Percentiles rank a stretch among this genome's conserved stretches.
Conservation (phyloP, 2,797 vertebrate species). For the Denticeps clupeoides region DNA sequence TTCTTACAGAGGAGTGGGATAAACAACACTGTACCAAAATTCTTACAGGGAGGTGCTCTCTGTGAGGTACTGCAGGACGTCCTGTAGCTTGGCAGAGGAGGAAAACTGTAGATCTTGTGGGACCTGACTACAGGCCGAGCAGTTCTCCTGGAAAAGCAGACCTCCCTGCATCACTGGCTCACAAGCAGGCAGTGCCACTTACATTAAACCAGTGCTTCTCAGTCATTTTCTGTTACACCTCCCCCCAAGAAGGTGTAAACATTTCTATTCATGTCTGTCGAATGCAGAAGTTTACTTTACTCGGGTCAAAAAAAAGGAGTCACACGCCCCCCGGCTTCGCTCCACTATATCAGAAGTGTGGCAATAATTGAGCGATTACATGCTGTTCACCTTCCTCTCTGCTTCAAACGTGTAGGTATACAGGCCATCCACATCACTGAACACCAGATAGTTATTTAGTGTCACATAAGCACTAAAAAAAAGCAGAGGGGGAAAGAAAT, state of each 20-base stretch:
- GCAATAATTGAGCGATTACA: not conserved
- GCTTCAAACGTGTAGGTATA: constrained; percentile 95
- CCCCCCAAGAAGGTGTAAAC: too few relatives aligned
- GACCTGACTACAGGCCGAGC: constrained; percentile 88
- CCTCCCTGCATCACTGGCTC: too few relatives aligned
- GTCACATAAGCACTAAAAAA: constrained; percentile 86
- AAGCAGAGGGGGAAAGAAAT: constrained; percentile 12
- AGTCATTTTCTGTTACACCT: too few relatives aligned
- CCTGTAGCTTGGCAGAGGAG: constrained; percentile 86
- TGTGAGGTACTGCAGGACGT: constrained; percentile 87
- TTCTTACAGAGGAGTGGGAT: not conserved
- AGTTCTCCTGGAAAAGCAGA: constrained; percentile 73
- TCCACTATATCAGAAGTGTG: not conserved
- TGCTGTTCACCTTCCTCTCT: constrained; percentile 77
- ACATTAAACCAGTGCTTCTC: too few relatives aligned
- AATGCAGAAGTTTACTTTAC: not conserved
- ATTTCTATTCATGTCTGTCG: too few relatives aligned
- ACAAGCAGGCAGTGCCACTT: too few relatives aligned
- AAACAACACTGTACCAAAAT: not conserved
- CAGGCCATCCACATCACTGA: constrained; percentile 90
- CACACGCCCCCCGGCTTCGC: too few relatives aligned
- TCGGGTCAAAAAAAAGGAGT: not conserved
- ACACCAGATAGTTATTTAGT: constrained; percentile 94
- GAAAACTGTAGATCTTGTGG: constrained; percentile 90
- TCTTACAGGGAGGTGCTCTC: constrained; percentile 90